These are phyloP conservation scores for Whitmania pigra DNA, from an alignment of 1,140 invertebrate species.

Conservation along the genomic window DNA sequence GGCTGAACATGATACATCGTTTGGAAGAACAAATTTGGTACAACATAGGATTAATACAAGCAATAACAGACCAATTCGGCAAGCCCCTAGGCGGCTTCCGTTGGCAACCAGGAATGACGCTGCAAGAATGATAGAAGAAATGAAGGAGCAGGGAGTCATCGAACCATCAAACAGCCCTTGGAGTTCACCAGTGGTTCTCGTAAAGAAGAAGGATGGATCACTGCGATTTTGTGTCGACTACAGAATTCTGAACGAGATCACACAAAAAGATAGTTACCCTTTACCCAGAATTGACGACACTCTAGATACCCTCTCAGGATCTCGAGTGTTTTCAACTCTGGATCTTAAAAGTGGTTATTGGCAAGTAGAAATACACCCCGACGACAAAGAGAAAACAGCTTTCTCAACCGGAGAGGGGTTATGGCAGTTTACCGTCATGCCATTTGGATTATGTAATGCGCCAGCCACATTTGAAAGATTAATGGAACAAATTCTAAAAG, in stretches of 20 bases:
- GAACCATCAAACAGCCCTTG: slow-evolving; percentile 27
- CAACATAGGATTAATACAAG: no score
- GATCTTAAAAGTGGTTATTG: slow-evolving; percentile 33
- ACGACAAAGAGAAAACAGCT: slow-evolving; percentile 36
- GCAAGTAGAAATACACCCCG: slow-evolving; percentile 37
- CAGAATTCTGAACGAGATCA: no score
- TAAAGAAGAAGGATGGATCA: no score
- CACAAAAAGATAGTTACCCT: no score
- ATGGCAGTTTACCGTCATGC: slow-evolving; percentile 27
- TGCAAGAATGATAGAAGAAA: neutral
- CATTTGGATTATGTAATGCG: slow-evolving; percentile 32
- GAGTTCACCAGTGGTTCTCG: slow-evolving; percentile 32
- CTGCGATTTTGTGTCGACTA: no score
- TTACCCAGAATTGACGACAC: no score
- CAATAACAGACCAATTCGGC: no score
- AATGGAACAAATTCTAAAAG: slow-evolving; percentile 27
- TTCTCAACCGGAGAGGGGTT: slow-evolving; percentile 26
- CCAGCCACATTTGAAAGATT: slow-evolving; percentile 31
- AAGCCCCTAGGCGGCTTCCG: no score
- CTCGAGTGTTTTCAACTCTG: slow-evolving; percentile 27
- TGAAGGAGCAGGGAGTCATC: slow-evolving; percentile 13
- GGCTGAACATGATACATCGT: no score
- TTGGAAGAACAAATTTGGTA: no score
- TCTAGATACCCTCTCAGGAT: slow-evolving; percentile 25
- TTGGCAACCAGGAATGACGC: no score